These are phyloP conservation scores for Antheraea mylitta DNA, from an alignment of 1,140 invertebrate genomes.

Conservation along the genomic window DNA sequence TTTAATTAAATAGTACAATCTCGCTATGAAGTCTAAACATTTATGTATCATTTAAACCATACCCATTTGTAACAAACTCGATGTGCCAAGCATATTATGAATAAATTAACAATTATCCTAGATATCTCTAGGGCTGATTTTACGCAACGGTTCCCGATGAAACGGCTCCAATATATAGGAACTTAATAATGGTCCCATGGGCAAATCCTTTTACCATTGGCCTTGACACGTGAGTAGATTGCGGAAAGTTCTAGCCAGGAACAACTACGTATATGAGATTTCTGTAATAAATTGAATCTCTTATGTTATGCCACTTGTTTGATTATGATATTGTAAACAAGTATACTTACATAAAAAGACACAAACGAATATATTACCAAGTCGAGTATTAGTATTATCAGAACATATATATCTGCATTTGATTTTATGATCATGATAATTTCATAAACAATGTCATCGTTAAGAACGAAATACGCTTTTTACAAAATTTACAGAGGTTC, in stretches of 20 bases:
- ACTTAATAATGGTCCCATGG: constrained; percentile 9
- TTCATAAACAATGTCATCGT: too few relatives aligned
- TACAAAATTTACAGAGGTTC: too few relatives aligned
- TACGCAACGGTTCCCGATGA: constrained; percentile 17
- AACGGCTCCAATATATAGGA: neutral
- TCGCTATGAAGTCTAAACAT: too few relatives aligned
- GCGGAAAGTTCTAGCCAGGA: constrained; percentile 8
- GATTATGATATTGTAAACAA: too few relatives aligned
- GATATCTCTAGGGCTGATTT: constrained; percentile 13
- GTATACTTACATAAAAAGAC: too few relatives aligned
- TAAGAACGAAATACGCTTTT: too few relatives aligned
- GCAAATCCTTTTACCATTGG: constrained; percentile 1
- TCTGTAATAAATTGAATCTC: constrained; percentile 3
- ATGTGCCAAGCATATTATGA: neutral
- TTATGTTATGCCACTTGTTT: neutral
- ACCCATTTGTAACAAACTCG: neutral
- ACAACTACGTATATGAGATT: neutral
- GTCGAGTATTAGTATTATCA: too few relatives aligned
- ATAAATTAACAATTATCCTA: constrained; percentile 23
- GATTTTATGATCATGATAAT: too few relatives aligned
- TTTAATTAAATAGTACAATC: too few relatives aligned
- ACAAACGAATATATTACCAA: too few relatives aligned
- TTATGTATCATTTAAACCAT: too few relatives aligned
- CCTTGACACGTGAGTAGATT: constrained; percentile 11
- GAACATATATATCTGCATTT: too few relatives aligned